phyloP scores from a whole-genome alignment of 2,888 invertebrate genomes.

The Ochropleura plecta region DNA sequence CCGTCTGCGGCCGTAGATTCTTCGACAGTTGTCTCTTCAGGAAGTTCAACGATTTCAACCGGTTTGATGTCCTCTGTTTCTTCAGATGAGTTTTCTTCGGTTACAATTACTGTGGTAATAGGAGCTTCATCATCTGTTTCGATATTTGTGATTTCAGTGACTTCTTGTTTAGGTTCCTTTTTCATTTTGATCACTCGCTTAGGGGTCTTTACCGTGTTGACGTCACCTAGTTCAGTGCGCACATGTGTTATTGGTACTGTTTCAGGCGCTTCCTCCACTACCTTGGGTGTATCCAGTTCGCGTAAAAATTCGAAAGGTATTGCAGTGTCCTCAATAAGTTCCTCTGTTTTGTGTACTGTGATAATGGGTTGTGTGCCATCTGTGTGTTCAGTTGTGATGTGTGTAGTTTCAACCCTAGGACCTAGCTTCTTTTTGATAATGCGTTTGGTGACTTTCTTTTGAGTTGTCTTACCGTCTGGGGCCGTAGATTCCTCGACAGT shows the following conservation, averaged over 20 bases:
- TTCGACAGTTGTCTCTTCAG: constrained; percentile 16
- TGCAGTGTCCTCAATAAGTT: constrained; percentile 3
- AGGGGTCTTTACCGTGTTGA: constrained; percentile 16
- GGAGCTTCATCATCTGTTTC: constrained; percentile 38
- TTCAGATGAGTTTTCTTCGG: constrained; percentile 68
- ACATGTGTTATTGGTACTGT: constrained; percentile 24
- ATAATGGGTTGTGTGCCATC: neutral
- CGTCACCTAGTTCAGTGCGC: constrained; percentile 17
- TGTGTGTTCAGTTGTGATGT: neutral
- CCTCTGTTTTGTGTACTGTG: constrained; percentile 41
- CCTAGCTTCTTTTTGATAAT: constrained; percentile 67
- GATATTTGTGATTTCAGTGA: constrained; percentile 31
- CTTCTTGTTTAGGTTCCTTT: constrained; percentile 28
- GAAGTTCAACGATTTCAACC: constrained; percentile 20
- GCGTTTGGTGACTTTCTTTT: constrained; percentile 55
- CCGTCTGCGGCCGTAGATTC: constrained; percentile 25
- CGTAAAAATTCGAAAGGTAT: constrained; percentile 9
- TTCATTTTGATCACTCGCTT: constrained; percentile 40
- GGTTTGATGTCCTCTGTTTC: neutral
- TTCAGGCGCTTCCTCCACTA: constrained; percentile 26
- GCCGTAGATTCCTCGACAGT: constrained; percentile 16
- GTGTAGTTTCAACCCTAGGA: constrained; percentile 11
- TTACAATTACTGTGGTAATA: constrained; percentile 11
- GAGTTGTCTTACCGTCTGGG: constrained; percentile 42
- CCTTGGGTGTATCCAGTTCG: constrained; percentile 3